Conservation (phyloP, 2,888 invertebrate species). For the Stenchaetothrips biformis region DNA sequence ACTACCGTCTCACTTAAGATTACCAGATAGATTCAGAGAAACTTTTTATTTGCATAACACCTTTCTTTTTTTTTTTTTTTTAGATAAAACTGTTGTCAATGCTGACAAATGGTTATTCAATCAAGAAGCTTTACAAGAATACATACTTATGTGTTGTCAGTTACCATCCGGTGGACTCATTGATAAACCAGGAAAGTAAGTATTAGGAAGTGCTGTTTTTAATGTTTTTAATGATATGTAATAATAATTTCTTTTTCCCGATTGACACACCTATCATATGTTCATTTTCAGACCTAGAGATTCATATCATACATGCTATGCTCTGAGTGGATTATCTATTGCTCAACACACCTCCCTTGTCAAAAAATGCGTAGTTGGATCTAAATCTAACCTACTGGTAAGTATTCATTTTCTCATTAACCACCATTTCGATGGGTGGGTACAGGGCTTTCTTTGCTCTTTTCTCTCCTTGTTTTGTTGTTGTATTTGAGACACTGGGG, state of each 20-base stretch:
- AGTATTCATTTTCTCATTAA: slow-evolving; percentile 38
- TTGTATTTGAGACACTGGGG: not conserved
- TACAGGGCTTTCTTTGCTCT: too few relatives aligned
- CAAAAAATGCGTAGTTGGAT: slow-evolving; percentile 55
- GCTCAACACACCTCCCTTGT: slow-evolving; percentile 64
- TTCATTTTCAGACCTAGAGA: slow-evolving; percentile 65
- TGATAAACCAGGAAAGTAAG: slow-evolving; percentile 94
- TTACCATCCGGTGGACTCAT: slow-evolving; percentile 78
- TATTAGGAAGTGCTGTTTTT: slow-evolving; percentile 37
- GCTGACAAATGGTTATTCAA: slow-evolving; percentile 69
- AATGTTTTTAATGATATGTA: slow-evolving; percentile 26
- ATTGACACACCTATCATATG: slow-evolving; percentile 29
- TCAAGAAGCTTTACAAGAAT: slow-evolving; percentile 87
- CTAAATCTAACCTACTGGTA: slow-evolving; percentile 63
- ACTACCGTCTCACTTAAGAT: slow-evolving; percentile 12
- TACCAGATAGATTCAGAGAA: slow-evolving; percentile 25
- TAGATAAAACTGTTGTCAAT: slow-evolving; percentile 43
- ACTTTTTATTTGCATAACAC: slow-evolving; percentile 32
- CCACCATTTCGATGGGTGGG: not conserved
- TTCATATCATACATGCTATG: slow-evolving; percentile 96
- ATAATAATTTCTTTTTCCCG: slow-evolving; percentile 27
- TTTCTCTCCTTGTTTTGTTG: slow-evolving; percentile 6
- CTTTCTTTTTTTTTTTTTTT: slow-evolving; percentile 47
- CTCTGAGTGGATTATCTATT: slow-evolving; percentile 87
- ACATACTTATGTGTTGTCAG: slow-evolving; percentile 90